Conservation (phyloP, 2,888 invertebrate genomes). For the Bursaphelenchus okinawaensis region DNA sequence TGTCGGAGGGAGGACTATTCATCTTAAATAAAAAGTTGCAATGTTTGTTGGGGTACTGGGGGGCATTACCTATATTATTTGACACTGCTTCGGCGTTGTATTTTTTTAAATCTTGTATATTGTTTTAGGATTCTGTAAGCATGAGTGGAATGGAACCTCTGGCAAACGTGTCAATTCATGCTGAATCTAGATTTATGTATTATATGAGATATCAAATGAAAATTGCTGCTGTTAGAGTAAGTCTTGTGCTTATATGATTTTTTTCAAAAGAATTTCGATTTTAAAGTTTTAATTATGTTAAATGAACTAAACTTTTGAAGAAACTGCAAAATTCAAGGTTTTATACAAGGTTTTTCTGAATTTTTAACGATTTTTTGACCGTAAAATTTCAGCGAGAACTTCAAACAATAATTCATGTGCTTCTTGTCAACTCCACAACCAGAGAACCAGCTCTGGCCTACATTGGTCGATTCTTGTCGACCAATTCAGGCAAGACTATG, state of each 20-base stretch:
- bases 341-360: too few relatives aligned
- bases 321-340: too few relatives aligned
- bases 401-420: conserved; percentile 75
- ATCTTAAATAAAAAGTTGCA: too few relatives aligned
- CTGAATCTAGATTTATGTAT: conserved; percentile 39
- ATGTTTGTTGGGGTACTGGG: too few relatives aligned
- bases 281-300: conserved; percentile 9
- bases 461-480: conserved; percentile 71
- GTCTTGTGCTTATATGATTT: background rate
- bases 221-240: conserved; percentile 16
- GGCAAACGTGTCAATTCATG: conserved; percentile 58
- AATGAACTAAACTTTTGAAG: too few relatives aligned
- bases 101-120: background rate
- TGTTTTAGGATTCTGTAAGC: background rate
- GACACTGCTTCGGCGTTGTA: too few relatives aligned
- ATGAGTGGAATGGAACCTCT: conserved; percentile 65
- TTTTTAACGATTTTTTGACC: conserved; percentile 60
- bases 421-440: conserved; percentile 75
- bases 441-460: conserved; percentile 75
- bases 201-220: conserved; percentile 8
- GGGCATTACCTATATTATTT: too few relatives aligned
- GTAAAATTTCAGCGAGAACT: conserved; percentile 64
- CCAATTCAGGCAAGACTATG: conserved; percentile 66
- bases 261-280: background rate
- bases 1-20: background rate